Conservation (phyloP, 2,113 vertebrate genomes). For the Archilochus colubris region DNA sequence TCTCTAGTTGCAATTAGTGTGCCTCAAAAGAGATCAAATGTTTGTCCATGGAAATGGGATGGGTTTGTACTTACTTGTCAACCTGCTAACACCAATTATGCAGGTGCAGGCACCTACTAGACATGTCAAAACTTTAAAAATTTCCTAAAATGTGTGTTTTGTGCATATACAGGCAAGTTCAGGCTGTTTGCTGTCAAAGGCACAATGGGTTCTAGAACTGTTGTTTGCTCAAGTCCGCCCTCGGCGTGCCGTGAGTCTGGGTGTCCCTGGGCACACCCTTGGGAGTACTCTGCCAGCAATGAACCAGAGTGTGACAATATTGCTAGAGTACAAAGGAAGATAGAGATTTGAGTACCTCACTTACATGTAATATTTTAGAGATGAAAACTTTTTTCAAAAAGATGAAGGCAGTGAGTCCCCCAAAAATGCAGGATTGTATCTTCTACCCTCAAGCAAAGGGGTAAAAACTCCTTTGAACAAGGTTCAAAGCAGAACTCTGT, state of each 20-base stretch:
- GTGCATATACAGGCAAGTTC: background rate
- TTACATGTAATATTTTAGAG: background rate
- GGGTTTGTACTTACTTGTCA: background rate
- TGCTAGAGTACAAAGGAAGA: background rate
- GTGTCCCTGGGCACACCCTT: accelerated
- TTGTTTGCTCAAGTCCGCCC: background rate
- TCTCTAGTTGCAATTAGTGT: background rate
- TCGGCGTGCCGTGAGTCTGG: background rate
- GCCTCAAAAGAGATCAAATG: background rate
- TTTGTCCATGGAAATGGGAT: background rate
- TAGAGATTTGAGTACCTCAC: background rate
- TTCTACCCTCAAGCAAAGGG: background rate
- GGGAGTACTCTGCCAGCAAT: background rate
- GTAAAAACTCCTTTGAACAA: background rate
- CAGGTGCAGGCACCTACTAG: accelerated
- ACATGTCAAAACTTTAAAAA: background rate
- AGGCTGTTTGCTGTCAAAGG: background rate
- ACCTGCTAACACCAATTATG: background rate
- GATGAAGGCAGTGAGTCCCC: background rate
- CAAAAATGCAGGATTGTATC: background rate
- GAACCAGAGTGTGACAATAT: background rate
- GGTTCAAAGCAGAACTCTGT: background rate
- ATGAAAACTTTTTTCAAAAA: background rate
- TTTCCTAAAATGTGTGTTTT: background rate
- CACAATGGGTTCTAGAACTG: background rate